Conservation (phyloP, 2,113 vertebrate genomes). For the Saccopteryx leptura region DNA sequence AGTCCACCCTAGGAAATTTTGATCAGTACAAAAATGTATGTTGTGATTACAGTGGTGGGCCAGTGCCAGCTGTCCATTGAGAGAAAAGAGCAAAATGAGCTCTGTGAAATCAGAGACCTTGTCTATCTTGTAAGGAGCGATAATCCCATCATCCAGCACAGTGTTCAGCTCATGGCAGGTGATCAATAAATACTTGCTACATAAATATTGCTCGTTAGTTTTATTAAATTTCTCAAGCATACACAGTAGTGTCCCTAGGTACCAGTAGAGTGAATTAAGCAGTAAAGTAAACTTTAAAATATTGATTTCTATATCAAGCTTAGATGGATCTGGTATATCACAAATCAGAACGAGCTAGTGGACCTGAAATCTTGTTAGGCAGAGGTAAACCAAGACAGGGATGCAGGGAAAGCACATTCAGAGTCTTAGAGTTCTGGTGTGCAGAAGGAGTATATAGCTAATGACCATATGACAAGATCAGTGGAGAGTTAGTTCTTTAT, state of each 20-base stretch:
- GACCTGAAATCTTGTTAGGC: not conserved
- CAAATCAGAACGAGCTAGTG: not conserved
- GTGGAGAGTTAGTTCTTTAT: not conserved
- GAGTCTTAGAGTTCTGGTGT: not conserved
- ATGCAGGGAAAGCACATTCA: not conserved
- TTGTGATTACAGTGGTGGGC: not conserved
- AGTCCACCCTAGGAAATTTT: not conserved
- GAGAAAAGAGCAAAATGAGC: not conserved
- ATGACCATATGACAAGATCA: not conserved
- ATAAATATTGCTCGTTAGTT: not conserved
- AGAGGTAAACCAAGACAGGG: not conserved
- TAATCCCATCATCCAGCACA: not conserved
- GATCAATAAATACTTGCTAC: not conserved
- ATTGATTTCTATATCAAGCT: not conserved
- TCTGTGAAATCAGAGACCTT: slow-evolving; percentile 4
- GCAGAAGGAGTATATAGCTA: not conserved
- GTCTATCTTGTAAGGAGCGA: not conserved
- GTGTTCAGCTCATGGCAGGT: not conserved
- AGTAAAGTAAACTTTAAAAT: not conserved
- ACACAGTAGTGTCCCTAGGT: not conserved
- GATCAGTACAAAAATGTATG: not conserved
- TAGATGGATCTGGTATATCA: not conserved
- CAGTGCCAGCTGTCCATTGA: not conserved
- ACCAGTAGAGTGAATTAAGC: not conserved
- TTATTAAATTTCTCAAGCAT: slow-evolving; percentile 28